Conservation (phyloP, 2,888 invertebrate genomes). For the Lucinisca nassula region DNA sequence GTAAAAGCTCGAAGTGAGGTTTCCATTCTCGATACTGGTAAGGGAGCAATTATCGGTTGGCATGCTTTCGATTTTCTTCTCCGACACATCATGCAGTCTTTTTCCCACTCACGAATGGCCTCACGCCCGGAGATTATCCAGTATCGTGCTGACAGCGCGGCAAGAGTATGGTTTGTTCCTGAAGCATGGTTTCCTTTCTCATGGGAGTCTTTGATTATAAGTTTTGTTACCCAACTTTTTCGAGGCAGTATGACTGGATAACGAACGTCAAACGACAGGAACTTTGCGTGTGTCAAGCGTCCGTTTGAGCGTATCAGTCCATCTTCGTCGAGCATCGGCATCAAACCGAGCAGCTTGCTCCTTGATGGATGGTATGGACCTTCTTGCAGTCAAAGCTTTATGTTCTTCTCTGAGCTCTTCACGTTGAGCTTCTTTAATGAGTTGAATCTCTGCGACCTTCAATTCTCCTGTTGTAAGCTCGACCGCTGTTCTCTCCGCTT, state of each 20-base stretch:
- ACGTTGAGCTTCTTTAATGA: slow-evolving; percentile 28
- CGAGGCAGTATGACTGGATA: slow-evolving; percentile 62
- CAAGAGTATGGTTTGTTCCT: slow-evolving; percentile 53
- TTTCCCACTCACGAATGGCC: slow-evolving; percentile 54
- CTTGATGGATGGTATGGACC: background rate
- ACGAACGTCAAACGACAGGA: slow-evolving; percentile 48
- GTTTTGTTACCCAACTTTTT: slow-evolving; percentile 45
- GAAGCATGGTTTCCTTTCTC: slow-evolving; percentile 30
- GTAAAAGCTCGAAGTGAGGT: slow-evolving; percentile 40
- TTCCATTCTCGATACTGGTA: slow-evolving; percentile 28
- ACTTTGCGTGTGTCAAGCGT: slow-evolving; percentile 35
- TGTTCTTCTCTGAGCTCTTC: slow-evolving; percentile 18
- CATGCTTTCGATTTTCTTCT: slow-evolving; percentile 25
- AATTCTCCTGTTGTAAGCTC: slow-evolving; percentile 27
- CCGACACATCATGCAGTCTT: slow-evolving; percentile 37
- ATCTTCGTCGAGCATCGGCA: slow-evolving; percentile 37
- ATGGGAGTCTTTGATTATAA: slow-evolving; percentile 55
- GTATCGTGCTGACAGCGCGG: slow-evolving; percentile 39
- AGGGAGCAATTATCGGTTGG: slow-evolving; percentile 50
- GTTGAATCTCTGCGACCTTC: slow-evolving; percentile 14
- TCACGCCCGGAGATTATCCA: slow-evolving; percentile 62
- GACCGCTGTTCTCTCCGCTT: background rate
- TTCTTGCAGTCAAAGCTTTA: background rate
- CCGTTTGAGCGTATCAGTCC: slow-evolving; percentile 39
- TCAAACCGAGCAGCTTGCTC: slow-evolving; percentile 42